Conservation (phyloP, 2,888 invertebrate species). For the Thecocarcelia acutangulata region DNA sequence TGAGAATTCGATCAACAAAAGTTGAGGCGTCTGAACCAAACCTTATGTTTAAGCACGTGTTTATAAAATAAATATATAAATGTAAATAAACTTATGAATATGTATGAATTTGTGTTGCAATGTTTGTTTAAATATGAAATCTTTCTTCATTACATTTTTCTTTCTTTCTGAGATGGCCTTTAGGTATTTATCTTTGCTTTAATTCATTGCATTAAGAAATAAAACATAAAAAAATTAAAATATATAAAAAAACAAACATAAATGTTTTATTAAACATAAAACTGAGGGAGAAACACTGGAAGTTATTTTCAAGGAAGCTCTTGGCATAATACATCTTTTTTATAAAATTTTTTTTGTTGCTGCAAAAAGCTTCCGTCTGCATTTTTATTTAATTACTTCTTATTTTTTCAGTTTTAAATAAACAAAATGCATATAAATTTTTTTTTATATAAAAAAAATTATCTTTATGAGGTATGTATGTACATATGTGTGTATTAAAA, state of each 20-base stretch:
- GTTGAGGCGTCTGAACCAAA: too few species aligned
- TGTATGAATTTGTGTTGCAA: neutral
- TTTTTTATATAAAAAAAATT: too few species aligned
- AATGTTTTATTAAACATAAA: conserved; percentile 11
- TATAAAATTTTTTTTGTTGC: too few species aligned
- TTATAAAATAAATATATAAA: too few species aligned
- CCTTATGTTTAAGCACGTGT: too few species aligned
- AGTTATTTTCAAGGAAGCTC: neutral
- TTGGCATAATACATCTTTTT: too few species aligned
- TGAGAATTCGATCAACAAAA: too few species aligned
- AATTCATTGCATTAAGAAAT: neutral
- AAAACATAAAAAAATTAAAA: neutral
- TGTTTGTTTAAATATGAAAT: too few species aligned
- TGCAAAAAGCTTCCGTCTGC: conserved; percentile 23
- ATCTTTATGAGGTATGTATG: too few species aligned
- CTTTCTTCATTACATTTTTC: neutral
- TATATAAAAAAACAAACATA: conserved; percentile 16
- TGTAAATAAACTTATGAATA: too few species aligned
- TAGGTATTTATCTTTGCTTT: conserved; percentile 20
- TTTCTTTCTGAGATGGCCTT: neutral
- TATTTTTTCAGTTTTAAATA: conserved; percentile 5
- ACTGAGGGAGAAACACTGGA: neutral
- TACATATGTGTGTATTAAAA: too few species aligned
- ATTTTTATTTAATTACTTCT: conserved; percentile 34
- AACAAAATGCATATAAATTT: conserved; percentile 3